These are phyloP conservation scores for Drosophila fungiperda DNA, from an alignment of 2,888 invertebrate genomes.

Conservation along the genomic window DNA sequence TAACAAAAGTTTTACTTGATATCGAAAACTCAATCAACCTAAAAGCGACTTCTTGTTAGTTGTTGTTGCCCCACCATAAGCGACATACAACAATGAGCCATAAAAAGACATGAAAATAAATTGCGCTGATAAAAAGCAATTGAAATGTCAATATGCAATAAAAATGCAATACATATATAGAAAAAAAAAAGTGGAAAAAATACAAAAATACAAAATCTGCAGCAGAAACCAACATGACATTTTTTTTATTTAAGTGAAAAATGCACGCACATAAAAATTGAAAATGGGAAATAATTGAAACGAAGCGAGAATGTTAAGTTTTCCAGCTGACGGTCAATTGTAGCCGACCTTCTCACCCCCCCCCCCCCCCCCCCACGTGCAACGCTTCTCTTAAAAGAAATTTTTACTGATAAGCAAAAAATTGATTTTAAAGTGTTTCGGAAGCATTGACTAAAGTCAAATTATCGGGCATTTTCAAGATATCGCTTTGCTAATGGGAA, in stretches of 20 bases:
- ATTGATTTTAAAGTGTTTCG: slow-evolving; percentile 34
- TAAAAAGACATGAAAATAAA: slow-evolving; percentile 53
- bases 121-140: slow-evolving; percentile 62
- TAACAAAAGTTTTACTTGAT: not conserved
- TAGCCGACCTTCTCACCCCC: slow-evolving; percentile 6
- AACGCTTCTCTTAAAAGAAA: not conserved
- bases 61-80: slow-evolving; percentile 8
- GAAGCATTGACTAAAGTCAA: slow-evolving; percentile 29
- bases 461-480: slow-evolving; percentile 27
- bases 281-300: slow-evolving; percentile 35
- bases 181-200: slow-evolving; percentile 5
- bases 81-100: slow-evolving; percentile 18
- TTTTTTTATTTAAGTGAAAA: slow-evolving; percentile 47
- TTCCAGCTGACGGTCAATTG: slow-evolving; percentile 37
- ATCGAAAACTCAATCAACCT: slow-evolving; percentile 37
- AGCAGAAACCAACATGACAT: slow-evolving; percentile 26
- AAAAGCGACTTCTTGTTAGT: slow-evolving; percentile 5
- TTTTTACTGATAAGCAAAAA: slow-evolving; percentile 39
- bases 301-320: slow-evolving; percentile 35
- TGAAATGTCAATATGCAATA: slow-evolving; percentile 65
- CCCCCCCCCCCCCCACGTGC: not conserved
- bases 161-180: slow-evolving; percentile 19
- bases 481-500: slow-evolving; percentile 29
- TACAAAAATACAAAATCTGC: not conserved
- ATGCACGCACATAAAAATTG: slow-evolving; percentile 46